phyloP scores from a whole-genome alignment of 2,797 vertebrate species.

The Chromis chromis region DNA sequence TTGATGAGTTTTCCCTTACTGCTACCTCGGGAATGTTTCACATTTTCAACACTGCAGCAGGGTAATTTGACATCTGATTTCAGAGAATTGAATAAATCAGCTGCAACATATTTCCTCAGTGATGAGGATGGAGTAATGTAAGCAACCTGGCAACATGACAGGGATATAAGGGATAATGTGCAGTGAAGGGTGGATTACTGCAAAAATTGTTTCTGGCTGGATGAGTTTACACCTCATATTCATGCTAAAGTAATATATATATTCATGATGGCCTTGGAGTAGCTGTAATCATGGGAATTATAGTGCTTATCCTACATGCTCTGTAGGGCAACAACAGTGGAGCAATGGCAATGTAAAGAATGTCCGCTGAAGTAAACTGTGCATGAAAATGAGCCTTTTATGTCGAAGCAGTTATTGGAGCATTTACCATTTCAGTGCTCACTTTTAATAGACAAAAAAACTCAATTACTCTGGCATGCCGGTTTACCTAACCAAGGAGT shows the following conservation, averaged over 20 bases:
- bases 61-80: conserved; percentile 22
- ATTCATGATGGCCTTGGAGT: conserved; percentile 27
- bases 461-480: background rate
- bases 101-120: conserved; percentile 10
- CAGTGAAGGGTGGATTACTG: conserved; percentile 44
- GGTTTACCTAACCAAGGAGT: background rate
- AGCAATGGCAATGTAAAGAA: conserved; percentile 5
- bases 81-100: conserved; percentile 34
- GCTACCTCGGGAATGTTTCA: background rate
- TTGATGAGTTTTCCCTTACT: conserved; percentile 33
- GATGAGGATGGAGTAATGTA: conserved; percentile 2
- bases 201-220: conserved; percentile 37
- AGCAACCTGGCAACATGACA: conserved; percentile 10
- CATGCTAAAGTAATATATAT: conserved; percentile 21
- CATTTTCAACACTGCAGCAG: conserved; percentile 12
- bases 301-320: background rate
- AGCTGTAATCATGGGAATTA: conserved; percentile 32
- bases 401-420: background rate
- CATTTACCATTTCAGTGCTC: background rate
- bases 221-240: conserved; percentile 33
- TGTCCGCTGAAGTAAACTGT: conserved; percentile 19
- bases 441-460: background rate
- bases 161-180: conserved; percentile 21
- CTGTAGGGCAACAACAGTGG: background rate
- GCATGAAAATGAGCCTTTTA: conserved; percentile 20